These are phyloP conservation scores for Psittacula cyanocephala DNA, from an alignment of 2,113 vertebrate species.

Conservation along the genomic window DNA sequence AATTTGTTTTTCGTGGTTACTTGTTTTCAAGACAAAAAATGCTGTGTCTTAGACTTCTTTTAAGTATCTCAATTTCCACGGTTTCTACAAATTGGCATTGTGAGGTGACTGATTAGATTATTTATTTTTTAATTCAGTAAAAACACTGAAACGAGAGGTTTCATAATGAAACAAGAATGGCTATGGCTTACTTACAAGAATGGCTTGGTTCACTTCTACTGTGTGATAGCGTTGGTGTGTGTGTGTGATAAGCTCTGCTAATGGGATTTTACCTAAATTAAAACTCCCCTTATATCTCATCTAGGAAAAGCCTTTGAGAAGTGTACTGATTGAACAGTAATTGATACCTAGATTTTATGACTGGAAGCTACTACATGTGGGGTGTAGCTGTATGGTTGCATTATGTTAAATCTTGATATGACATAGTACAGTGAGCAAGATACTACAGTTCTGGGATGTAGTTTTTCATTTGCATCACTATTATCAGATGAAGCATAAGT, in stretches of 20 bases:
- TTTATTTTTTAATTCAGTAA: not conserved
- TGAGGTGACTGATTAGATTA: not conserved
- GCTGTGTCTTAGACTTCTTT: not conserved
- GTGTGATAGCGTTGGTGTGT: not conserved
- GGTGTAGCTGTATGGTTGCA: not conserved
- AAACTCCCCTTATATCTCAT: not conserved
- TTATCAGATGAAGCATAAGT: not conserved
- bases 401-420: not conserved
- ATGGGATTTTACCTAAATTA: not conserved
- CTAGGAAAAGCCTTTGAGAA: not conserved
- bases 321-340: not conserved
- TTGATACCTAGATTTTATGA: not conserved
- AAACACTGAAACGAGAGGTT: not conserved
- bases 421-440: fast-evolving
- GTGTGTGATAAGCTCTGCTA: not conserved
- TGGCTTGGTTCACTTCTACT: not conserved
- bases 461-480: not conserved
- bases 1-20: not conserved
- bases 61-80: not conserved
- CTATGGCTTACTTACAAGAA: not conserved
- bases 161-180: not conserved
- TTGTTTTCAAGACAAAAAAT: not conserved
- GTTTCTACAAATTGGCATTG: not conserved
- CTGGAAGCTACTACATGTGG: not conserved
- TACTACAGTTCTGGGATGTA: not conserved